Evolutionary conservation across 2,888 invertebrate species (phyloP).

Genomic region (Ennomos erosarius): DNA sequence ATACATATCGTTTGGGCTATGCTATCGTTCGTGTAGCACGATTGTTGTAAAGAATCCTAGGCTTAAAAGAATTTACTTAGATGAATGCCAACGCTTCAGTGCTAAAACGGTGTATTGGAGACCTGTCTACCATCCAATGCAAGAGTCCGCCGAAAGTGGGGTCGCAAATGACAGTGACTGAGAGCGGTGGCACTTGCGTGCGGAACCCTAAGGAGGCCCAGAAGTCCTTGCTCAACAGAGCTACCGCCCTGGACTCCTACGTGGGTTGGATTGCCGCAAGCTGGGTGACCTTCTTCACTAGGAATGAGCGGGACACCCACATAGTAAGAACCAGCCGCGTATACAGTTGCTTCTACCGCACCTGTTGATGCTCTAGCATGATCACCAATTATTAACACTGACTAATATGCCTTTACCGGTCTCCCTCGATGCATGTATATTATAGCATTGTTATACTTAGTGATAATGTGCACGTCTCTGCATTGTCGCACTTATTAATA

Average conservation of each 20-base stretch:
- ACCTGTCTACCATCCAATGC: conserved; percentile 74
- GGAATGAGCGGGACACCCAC: conserved; percentile 70
- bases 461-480: conserved; percentile 19
- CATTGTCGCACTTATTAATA: conserved; percentile 28
- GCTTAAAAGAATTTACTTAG: conserved; percentile 36
- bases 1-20: conserved; percentile 20
- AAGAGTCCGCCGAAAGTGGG: conserved; percentile 61
- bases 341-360: neutral
- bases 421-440: neutral
- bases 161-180: conserved; percentile 38
- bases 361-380: conserved; percentile 11
- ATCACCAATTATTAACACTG: conserved; percentile 2
- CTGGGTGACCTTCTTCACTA: conserved; percentile 76
- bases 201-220: conserved; percentile 66
- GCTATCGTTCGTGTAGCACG: conserved; percentile 47
- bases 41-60: conserved; percentile 31
- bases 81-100: conserved; percentile 66
- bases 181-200: conserved; percentile 62
- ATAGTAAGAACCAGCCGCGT: conserved; percentile 59
- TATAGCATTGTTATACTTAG: neutral
- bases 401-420: conserved; percentile 3
- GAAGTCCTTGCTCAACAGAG: conserved; percentile 66
- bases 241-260: conserved; percentile 77
- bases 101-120: conserved; percentile 81
- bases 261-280: conserved; percentile 78